Conservation (phyloP, 2,797 vertebrate species). For the Rhabdophis nuchalis region DNA sequence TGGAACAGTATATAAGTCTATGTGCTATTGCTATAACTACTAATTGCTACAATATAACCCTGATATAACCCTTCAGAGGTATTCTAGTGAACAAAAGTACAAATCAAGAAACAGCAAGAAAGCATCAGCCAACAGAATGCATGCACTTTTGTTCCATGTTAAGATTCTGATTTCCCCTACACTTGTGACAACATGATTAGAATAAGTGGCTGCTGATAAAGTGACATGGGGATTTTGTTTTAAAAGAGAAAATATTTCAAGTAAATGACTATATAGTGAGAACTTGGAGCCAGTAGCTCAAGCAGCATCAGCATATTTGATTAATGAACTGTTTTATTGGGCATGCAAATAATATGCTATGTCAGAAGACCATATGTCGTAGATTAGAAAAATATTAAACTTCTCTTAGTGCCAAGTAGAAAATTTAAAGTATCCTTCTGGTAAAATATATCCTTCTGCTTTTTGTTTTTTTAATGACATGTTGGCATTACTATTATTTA, state of each 20-base stretch:
- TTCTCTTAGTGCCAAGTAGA: constrained; percentile 63
- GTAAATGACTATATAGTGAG: constrained; percentile 45
- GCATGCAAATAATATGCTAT: constrained; percentile 68
- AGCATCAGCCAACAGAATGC: constrained; percentile 27
- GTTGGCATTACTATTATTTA: constrained; percentile 55
- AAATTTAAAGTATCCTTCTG: constrained; percentile 64
- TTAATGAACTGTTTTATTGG: constrained; percentile 73
- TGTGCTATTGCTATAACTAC: background rate
- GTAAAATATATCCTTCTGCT: constrained; percentile 56
- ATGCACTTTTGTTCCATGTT: background rate
- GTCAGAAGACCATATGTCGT: constrained; percentile 66
- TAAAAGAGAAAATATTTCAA: constrained; percentile 46
- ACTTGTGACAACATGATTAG: constrained; percentile 12
- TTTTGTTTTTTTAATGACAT: constrained; percentile 1
- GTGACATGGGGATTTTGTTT: constrained; percentile 47
- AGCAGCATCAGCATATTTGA: constrained; percentile 59
- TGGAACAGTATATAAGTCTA: too few species aligned
- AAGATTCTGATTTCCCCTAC: background rate
- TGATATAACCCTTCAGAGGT: constrained; percentile 44
- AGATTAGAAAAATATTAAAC: constrained; percentile 68
- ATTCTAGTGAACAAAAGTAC: background rate
- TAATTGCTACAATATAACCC: constrained; percentile 34
- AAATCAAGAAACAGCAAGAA: constrained; percentile 28
- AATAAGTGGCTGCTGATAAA: constrained; percentile 42
- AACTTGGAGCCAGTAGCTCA: constrained; percentile 50